Base-by-base conservation (phyloP, 2,113 vertebrate genomes). In the Fukomys damarensis region DNA sequence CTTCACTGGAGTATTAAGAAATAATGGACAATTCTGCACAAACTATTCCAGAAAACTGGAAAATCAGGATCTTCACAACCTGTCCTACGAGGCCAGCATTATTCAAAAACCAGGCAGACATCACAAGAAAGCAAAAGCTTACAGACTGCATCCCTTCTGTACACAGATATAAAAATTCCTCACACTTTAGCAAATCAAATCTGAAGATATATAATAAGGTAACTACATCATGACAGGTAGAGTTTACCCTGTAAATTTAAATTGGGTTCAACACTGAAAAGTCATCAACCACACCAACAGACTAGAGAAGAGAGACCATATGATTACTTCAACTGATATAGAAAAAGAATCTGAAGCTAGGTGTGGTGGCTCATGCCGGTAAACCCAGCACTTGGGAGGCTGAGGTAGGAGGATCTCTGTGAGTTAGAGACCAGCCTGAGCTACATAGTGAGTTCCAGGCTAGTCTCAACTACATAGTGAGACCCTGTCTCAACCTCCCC, bases 311-410 rank as follows among this genome's bases (percentile, higher is more conserved):
- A 41, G 4, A 28, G 43, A 49, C 26, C 74, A 74, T 30, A 77
- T 77, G 66, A 32, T 49, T 12, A 77, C 49, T 17, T 77, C 41
- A 49, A 49, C 26, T 46, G 41, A 43, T 32, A 17, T 30, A 86
- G 70, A 66, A 93, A 86, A 90, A 65, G 4, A 86, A 81, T 35
- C 93, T 77, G 63, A 65, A n/a, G n/a, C n/a, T n/a, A n/a, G n/a
- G n/a, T n/a, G n/a, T n/a, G n/a, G n/a, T n/a, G n/a, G n/a, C n/a
- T n/a, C n/a, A n/a, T n/a, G n/a, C n/a, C n/a, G n/a, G n/a, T n/a
- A n/a, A n/a, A n/a, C n/a, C n/a, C n/a, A n/a, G n/a, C n/a, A n/a
- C n/a, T n/a, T n/a, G n/a, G n/a, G n/a, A n/a, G n/a, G n/a, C n/a
- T n/a, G n/a, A n/a, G n/a, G n/a, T n/a, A n/a, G n/a, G n/a, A n/a